Evolutionary conservation across 1,140 invertebrate genomes (phyloP).

Genomic region (Diuraphis noxia): DNA sequence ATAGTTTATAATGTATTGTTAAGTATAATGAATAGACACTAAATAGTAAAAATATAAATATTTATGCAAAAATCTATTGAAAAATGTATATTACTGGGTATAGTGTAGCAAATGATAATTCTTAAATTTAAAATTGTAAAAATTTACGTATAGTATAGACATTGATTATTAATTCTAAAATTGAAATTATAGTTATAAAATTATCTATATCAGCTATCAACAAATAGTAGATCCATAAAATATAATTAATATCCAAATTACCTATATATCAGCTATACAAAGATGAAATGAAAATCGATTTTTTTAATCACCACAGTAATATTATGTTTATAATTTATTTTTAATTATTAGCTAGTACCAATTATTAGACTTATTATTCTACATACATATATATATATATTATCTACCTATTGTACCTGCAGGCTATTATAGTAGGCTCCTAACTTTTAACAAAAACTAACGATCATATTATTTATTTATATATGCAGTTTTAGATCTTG

Average conservation of each 20-base stretch:
- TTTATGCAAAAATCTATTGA: neutral
- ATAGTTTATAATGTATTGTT: slow-evolving; percentile 25
- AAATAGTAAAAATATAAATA: slow-evolving; percentile 43
- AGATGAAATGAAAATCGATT: neutral
- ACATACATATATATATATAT: no score
- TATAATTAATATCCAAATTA: neutral
- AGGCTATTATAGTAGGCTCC: neutral
- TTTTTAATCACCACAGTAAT: neutral
- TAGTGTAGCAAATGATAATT: neutral
- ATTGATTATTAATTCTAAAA: neutral
- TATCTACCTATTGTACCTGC: no score
- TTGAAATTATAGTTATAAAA: no score
- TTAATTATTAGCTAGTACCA: neutral
- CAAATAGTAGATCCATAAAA: no score
- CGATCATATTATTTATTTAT: neutral
- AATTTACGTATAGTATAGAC: neutral
- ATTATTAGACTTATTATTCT: neutral
- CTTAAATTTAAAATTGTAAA: neutral
- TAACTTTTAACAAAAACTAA: neutral
- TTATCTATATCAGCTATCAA: no score
- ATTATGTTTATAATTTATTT: neutral
- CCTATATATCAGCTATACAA: neutral
- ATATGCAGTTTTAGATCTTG: neutral
- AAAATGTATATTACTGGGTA: neutral
- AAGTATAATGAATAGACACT: slow-evolving; percentile 31